Evolutionary conservation across 2,113 vertebrate genomes (phyloP).

Genomic region (Hypocryptadius cinnamomeus): DNA sequence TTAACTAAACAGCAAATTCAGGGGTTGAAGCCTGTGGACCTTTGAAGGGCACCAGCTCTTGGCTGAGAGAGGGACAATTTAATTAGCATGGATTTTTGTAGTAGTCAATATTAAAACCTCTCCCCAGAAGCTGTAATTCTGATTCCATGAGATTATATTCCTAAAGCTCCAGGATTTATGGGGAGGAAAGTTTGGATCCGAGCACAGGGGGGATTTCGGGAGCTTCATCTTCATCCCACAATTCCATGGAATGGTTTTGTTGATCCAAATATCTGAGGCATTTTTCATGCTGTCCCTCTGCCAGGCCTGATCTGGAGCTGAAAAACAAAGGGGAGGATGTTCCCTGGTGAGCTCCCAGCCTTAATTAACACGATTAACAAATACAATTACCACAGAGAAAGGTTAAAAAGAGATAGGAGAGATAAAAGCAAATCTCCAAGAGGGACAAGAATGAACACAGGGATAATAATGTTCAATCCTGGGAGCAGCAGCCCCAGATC

Average conservation of each 20-base stretch:
- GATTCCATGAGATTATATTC: accelerated
- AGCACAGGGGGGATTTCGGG: background rate
- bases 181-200: background rate
- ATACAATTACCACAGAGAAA: background rate
- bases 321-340: background rate
- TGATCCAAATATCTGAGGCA: accelerated
- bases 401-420: background rate
- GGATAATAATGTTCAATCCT: background rate
- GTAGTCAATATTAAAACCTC: background rate
- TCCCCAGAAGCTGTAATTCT: background rate
- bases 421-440: background rate
- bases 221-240: background rate
- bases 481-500: background rate
- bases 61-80: background rate
- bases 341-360: background rate
- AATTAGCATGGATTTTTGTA: background rate
- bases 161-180: accelerated
- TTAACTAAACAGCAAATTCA: background rate
- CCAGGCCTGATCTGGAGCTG: background rate
- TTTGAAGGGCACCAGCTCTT: background rate
- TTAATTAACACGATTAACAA: conserved; percentile 7
- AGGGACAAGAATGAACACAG: background rate
- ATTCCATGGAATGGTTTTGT: background rate
- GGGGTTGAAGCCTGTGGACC: background rate
- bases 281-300: background rate